phyloP scores from a whole-genome alignment of 2,888 invertebrate species.

The Thereva unica region DNA sequence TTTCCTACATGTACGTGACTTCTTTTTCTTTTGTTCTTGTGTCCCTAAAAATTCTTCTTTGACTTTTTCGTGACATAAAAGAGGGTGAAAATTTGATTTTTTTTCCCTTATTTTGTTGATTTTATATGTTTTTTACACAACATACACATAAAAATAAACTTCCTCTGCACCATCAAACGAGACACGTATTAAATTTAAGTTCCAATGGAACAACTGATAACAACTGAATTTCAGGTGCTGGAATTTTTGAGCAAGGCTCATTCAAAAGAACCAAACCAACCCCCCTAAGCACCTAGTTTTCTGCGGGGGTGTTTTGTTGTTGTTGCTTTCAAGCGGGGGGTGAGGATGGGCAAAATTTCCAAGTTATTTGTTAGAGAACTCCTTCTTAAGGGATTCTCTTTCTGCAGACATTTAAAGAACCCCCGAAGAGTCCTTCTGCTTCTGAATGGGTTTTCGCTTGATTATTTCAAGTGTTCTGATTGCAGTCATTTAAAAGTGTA shows the following conservation, averaged over 20 bases:
- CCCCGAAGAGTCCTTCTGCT: slow-evolving; percentile 2
- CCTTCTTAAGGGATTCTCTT: slow-evolving; percentile 10
- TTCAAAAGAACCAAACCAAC: too few species aligned
- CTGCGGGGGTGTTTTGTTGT: too few species aligned
- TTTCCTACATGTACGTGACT: slow-evolving; percentile 24
- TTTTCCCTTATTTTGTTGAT: not conserved
- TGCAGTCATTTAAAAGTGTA: slow-evolving; percentile 23
- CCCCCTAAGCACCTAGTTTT: too few species aligned
- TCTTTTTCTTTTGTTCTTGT: slow-evolving; percentile 15
- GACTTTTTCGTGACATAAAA: not conserved
- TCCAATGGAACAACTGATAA: too few species aligned
- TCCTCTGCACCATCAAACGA: not conserved
- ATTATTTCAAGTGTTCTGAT: slow-evolving; percentile 27
- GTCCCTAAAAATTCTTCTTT: slow-evolving; percentile 6
- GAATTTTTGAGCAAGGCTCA: too few species aligned
- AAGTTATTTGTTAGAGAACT: not conserved
- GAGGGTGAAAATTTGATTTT: slow-evolving; percentile 19
- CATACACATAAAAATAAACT: slow-evolving; percentile 15
- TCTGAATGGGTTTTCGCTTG: not conserved
- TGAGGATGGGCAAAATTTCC: not conserved
- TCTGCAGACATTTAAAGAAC: slow-evolving; percentile 17
- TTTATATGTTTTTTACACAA: slow-evolving; percentile 7
- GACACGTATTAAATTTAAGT: too few species aligned
- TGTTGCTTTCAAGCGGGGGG: too few species aligned
- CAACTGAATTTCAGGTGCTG: too few species aligned